A percentile compares a stretch with the other conserved stretches of the same genome.
phyloP scores from a whole-genome alignment of 2,888 invertebrate genomes.

The Plagodis dolabraria region DNA sequence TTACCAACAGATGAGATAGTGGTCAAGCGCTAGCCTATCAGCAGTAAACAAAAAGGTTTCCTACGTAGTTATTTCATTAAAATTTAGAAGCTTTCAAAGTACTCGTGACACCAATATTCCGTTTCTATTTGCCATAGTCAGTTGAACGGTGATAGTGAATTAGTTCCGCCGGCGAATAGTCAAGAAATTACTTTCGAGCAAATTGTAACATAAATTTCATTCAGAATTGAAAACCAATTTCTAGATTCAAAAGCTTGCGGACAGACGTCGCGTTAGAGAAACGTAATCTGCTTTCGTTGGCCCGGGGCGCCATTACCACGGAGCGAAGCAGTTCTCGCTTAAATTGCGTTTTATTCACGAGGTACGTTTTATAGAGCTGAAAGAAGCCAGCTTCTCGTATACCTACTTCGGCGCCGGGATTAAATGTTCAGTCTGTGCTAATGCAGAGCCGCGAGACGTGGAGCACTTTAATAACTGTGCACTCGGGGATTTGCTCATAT shows the following conservation, averaged over 20 bases:
- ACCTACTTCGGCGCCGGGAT: slow-evolving; percentile 37
- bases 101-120: too few relatives aligned
- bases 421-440: slow-evolving; percentile 48
- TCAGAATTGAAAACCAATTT: slow-evolving; percentile 55
- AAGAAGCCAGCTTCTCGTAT: slow-evolving; percentile 18
- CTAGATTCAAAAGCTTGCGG: slow-evolving; percentile 51
- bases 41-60: too few relatives aligned
- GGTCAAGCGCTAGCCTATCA: too few relatives aligned
- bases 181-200: slow-evolving; percentile 34
- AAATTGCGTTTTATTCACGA: slow-evolving; percentile 33
- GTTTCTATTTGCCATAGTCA: neutral
- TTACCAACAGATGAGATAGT: too few relatives aligned
- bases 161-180: slow-evolving; percentile 19
- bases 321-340: slow-evolving; percentile 23
- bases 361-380: slow-evolving; percentile 22
- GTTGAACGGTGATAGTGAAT: slow-evolving; percentile 8
- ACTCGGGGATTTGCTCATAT: slow-evolving; percentile 43
- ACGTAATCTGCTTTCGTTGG: slow-evolving; percentile 53
- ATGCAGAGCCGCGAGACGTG: slow-evolving; percentile 42
- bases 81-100: too few relatives aligned
- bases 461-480: slow-evolving; percentile 45
- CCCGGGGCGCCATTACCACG: slow-evolving; percentile 40
- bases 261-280: slow-evolving; percentile 44
- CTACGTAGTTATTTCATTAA: too few relatives aligned
- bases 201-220: slow-evolving; percentile 44